phyloP scores from a whole-genome alignment of 2,113 vertebrate species.

The Illadopsis cleaveri region DNA sequence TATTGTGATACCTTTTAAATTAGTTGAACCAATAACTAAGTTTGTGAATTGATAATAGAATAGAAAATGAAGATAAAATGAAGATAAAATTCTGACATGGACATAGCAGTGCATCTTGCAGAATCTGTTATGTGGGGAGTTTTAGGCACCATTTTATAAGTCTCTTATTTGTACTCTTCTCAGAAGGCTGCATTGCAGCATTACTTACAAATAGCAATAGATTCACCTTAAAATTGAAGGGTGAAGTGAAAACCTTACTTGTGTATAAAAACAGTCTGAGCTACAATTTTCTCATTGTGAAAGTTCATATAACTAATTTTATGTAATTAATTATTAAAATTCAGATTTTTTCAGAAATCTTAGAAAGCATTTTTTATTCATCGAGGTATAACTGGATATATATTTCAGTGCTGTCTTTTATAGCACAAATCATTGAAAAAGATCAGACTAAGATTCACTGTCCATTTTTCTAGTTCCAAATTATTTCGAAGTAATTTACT shows the following conservation, averaged over 20 bases:
- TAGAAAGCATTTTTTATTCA: neutral
- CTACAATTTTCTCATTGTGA: neutral
- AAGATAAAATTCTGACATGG: neutral
- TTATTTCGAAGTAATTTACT: neutral
- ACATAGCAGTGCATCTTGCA: neutral
- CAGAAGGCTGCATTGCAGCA: neutral
- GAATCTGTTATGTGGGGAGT: fast-evolving
- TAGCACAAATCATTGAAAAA: neutral
- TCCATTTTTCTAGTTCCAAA: neutral
- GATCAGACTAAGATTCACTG: neutral
- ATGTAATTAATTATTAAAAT: neutral
- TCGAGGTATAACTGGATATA: fast-evolving
- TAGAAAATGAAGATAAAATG: neutral
- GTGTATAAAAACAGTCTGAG: neutral
- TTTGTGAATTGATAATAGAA: neutral
- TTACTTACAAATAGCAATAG: neutral
- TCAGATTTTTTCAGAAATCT: neutral
- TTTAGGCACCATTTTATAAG: neutral
- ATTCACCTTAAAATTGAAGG: neutral
- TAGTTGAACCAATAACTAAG: neutral
- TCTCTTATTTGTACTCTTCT: neutral
- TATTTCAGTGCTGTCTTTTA: neutral
- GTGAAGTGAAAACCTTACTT: neutral
- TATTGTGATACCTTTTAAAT: neutral
- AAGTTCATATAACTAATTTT: neutral